These are phyloP conservation scores for Bombylius major DNA, from an alignment of 2,888 invertebrate species.

Conservation along the genomic window DNA sequence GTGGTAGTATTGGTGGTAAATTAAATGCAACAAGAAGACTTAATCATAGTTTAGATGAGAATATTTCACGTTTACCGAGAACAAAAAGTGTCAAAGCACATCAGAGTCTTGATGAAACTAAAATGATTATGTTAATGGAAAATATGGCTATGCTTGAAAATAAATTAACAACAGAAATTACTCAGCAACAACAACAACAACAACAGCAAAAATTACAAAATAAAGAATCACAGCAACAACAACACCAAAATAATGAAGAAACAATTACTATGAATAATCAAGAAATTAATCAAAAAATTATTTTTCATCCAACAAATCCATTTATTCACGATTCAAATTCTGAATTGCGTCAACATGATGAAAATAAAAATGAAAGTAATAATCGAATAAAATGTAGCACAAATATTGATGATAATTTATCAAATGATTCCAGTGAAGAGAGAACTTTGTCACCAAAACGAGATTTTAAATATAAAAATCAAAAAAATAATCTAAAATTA, in stretches of 20 bases:
- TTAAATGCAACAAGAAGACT: conserved; percentile 48
- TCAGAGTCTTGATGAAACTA: conserved; percentile 55
- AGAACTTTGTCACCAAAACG: conserved; percentile 5
- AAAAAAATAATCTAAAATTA: conserved; percentile 18
- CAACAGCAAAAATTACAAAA: too few relatives aligned
- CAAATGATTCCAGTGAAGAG: neutral
- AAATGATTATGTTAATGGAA: conserved; percentile 31
- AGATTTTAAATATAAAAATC: neutral
- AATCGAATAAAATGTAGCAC: neutral
- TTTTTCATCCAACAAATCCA: conserved; percentile 33
- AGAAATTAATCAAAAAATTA: neutral
- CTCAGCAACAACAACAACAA: too few relatives aligned
- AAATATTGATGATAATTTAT: neutral
- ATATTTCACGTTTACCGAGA: conserved; percentile 31
- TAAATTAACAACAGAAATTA: neutral
- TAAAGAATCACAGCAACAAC: too few relatives aligned
- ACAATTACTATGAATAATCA: neutral
- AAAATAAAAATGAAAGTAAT: neutral
- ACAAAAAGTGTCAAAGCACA: conserved; percentile 43
- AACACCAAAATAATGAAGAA: neutral
- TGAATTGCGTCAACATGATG: neutral
- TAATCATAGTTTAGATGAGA: conserved; percentile 67
- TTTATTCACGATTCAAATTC: conserved; percentile 26
- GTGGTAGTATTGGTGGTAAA: conserved; percentile 26
- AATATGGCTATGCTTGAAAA: conserved; percentile 9